A percentile compares a stretch with the other conserved stretches of the same genome.
Evolutionary conservation across 2,113 vertebrate genomes (phyloP).

Genomic region (Nanger granti): DNA sequence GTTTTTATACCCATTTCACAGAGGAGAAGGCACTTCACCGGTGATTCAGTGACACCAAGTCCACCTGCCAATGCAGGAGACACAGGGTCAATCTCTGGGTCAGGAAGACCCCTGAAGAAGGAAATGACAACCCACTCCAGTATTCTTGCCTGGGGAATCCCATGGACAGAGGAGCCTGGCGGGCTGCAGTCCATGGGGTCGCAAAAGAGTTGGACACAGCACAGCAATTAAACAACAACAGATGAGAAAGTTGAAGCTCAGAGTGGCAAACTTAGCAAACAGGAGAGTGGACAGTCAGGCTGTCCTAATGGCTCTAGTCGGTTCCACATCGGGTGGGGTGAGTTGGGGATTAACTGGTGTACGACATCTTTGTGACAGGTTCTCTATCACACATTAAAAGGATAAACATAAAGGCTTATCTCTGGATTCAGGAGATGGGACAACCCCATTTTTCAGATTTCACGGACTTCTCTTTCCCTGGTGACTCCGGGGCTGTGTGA

Average conservation of each 20-base stretch:
- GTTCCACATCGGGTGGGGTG: not conserved
- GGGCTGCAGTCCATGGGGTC: not conserved
- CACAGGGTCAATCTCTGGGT: not conserved
- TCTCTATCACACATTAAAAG: not conserved
- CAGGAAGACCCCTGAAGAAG: not conserved
- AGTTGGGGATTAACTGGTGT: not conserved
- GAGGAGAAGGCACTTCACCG: not conserved
- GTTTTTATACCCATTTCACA: not conserved
- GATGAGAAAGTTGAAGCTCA: not conserved
- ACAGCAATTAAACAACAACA: not conserved
- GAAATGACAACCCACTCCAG: not conserved
- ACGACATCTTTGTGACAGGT: not conserved
- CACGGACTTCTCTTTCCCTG: not conserved
- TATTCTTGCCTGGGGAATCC: not conserved
- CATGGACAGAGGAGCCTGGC: not conserved
- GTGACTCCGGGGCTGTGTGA: not conserved
- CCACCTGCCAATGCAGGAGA: not conserved
- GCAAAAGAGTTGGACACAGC: not conserved
- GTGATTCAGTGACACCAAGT: not conserved
- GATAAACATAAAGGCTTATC: not conserved
- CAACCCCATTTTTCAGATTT: not conserved
- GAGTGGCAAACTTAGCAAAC: not conserved
- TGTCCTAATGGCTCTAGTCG: not conserved
- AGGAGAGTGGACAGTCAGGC: not conserved
- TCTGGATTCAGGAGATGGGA: not conserved